Evolutionary conservation across 1,140 invertebrate species (phyloP).

Genomic region (Frieseomelitta varia): DNA sequence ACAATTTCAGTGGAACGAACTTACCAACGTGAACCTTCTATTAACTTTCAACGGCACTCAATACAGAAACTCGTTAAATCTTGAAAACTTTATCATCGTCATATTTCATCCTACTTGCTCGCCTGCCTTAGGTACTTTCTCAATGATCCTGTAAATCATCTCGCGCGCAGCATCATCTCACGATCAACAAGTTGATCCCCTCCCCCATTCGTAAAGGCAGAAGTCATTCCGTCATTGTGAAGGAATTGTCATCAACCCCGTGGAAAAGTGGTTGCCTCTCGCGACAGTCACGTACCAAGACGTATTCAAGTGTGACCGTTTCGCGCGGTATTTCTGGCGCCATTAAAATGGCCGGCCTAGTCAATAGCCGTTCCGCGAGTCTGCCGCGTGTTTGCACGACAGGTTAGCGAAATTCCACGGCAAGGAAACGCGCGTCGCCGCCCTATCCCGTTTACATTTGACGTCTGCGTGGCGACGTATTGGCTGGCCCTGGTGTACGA

Average conservation of each 20-base stretch:
- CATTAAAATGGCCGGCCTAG: slow-evolving; percentile 61
- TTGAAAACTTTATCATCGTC: not conserved
- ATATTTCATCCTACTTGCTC: not conserved
- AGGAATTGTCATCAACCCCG: not conserved
- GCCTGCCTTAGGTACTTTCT: not conserved
- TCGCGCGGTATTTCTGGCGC: slow-evolving; percentile 60
- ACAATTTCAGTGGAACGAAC: not conserved
- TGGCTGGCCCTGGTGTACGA: not conserved
- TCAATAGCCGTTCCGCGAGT: slow-evolving; percentile 51
- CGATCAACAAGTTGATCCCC: not conserved
- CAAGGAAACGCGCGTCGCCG: slow-evolving; percentile 29
- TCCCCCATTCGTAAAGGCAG: not conserved
- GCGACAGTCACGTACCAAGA: slow-evolving; percentile 10
- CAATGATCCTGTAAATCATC: not conserved
- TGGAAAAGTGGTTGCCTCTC: not conserved
- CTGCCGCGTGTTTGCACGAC: slow-evolving; percentile 55
- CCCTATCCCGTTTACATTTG: slow-evolving; percentile 33
- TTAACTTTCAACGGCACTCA: not conserved
- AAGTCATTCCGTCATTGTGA: not conserved
- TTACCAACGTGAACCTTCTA: not conserved
- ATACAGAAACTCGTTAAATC: not conserved
- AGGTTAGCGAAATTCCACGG: slow-evolving; percentile 62
- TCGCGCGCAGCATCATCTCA: not conserved
- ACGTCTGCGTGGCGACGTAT: slow-evolving; percentile 2
- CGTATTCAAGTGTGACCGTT: slow-evolving; percentile 57